Conservation (phyloP, 2,888 invertebrate species). For the Laothoe populi region DNA sequence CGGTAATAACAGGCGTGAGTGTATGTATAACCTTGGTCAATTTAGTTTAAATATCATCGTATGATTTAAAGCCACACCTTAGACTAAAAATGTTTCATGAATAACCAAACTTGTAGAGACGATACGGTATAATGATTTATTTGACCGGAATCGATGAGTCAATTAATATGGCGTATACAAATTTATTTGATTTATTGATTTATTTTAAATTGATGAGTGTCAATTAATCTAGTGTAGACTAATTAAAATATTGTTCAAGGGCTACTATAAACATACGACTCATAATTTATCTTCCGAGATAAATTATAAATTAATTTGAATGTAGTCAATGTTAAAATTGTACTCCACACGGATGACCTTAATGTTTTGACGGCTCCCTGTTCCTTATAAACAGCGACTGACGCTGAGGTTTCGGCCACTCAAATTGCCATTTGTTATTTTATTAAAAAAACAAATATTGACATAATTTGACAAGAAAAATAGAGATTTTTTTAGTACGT, state of each 20-base stretch:
- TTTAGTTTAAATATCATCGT: background rate
- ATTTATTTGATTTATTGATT: background rate
- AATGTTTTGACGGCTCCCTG: too few relatives aligned
- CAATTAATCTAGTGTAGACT: background rate
- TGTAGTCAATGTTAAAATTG: too few relatives aligned
- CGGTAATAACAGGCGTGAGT: too few relatives aligned
- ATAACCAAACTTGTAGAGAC: background rate
- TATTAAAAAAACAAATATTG: too few relatives aligned
- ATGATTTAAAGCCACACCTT: background rate
- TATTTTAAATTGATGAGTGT: constrained; percentile 3
- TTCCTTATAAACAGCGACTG: too few relatives aligned
- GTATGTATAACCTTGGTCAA: background rate
- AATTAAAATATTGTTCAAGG: constrained; percentile 6
- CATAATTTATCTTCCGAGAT: constrained; percentile 1
- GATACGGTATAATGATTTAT: background rate
- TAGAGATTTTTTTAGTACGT: too few relatives aligned
- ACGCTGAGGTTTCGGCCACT: too few relatives aligned
- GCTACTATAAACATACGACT: background rate
- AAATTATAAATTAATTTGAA: background rate
- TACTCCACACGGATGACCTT: too few relatives aligned
- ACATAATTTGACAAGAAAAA: too few relatives aligned
- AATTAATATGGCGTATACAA: too few relatives aligned
- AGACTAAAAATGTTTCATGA: constrained; percentile 2
- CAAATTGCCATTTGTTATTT: too few relatives aligned
- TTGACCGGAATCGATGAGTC: background rate